Base-by-base conservation (phyloP, 1,140 invertebrate species). In the Delia radicum region DNA sequence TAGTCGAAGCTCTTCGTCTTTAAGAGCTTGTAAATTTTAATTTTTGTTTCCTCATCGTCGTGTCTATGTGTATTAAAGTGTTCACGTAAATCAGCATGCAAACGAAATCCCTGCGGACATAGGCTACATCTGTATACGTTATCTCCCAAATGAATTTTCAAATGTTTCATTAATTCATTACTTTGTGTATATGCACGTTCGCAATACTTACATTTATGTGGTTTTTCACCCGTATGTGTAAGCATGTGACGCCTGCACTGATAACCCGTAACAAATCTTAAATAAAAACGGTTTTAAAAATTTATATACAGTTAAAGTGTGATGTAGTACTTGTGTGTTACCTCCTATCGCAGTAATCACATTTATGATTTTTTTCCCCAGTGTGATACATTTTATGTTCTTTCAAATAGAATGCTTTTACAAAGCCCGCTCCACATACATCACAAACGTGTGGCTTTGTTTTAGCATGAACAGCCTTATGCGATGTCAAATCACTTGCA, bases 141-240 rank as follows among this genome's bases (percentile, higher is more conserved):
- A 78, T 88, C 86, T 67, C 88, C 88, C 31, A 88, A 77, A 77
- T 89, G 88, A 10, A 81, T 80, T 18, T 87, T 79, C 29, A 84
- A 83, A 78, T 89, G 88, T 75, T 89, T 89, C 37, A 87, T 82
- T 29, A 88, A 79, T 78, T 89, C 88, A 78, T 89, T 89, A 79
- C 86, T 87, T 82, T 89, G 88, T 2, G 88, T 83, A 81, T 88
- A 89, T 15, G 87, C 88, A 33, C 90, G 87, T 28, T 87, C 85
- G 80, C 90, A 91, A 80, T 88, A 88, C 69, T 84, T 85, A 79
- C 90, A 91, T 76, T 87, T 86, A 82, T 92, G 93, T 0, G 93
- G 92, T 79, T 93, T 92, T 85, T 93, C 91, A 5, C 92, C 92
- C 0, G 92, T 93, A 82, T 94, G 92, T n/a, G 90, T 91, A 61